Base-by-base conservation (phyloP, 2,113 vertebrate genomes). In the Tachysurus fulvidraco region DNA sequence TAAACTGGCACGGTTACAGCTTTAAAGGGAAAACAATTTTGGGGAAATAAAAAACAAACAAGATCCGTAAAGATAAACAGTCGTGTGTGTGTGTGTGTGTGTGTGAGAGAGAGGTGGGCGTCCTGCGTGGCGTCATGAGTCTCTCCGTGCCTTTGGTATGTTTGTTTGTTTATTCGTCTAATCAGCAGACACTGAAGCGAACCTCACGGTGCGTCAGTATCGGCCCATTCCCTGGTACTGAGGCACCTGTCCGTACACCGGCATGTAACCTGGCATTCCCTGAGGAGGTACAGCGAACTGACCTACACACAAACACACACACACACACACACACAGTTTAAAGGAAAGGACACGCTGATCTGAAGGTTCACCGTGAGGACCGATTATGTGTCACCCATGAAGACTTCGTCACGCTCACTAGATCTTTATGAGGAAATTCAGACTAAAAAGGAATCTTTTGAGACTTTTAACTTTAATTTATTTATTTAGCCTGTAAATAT, bases 141-240 rank as follows among this genome's bases (percentile, higher is more conserved):
- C 88, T 90, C 89, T 92, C 90, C 91, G 88, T 76, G 83, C 90
- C 94, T 93, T 95, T 96, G 96, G 97, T 96, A 95, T 94, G 96
- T 95, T 97, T 95, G 94, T 96, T 95, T 96, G 96, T 94, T 94
- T 95, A 96, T 95, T 96, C 91, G 94, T 95, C 95, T 97, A 92
- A 94, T 94, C 93, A 93, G 92, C 91, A 94, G 92, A 95, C 98
- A 98, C 97, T 46, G 96, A 96, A 96, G 97, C 98, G 99, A 98
- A 98, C 97, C 96, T 98, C 98, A 95, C 97, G 91, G 93, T 93
- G 94, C 94, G 94, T 99, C 98, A 99, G 96, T 99, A 99, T 94
- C 98, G 98, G 94, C 97, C 97, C 98, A 99, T 99, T 92, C 97
- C 97, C 94, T 99, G 98, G 94, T 96, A 99, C 50, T 95, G 96